Conservation (phyloP, 2,888 invertebrate species). For the Agapostemon virescens region DNA sequence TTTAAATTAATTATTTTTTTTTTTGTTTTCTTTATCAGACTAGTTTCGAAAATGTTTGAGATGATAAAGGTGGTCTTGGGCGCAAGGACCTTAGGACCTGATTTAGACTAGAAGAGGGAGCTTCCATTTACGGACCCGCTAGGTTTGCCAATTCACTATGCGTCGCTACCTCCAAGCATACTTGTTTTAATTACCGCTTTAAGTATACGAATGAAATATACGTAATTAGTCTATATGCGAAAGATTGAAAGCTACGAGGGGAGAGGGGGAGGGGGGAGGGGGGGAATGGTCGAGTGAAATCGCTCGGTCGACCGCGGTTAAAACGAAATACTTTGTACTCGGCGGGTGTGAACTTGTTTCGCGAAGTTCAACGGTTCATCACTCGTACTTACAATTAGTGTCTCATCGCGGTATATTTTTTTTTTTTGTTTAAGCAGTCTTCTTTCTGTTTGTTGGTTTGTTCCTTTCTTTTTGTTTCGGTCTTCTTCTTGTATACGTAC, state of each 20-base stretch:
- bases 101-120: background rate
- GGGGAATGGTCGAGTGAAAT: slow-evolving; percentile 8
- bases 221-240: slow-evolving; percentile 37
- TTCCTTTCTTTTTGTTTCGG: background rate
- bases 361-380: slow-evolving; percentile 30
- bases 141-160: background rate
- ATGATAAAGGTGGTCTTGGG: background rate
- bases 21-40: no score
- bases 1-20: background rate
- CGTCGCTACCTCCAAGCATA: slow-evolving; percentile 7
- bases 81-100: background rate
- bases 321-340: slow-evolving; percentile 61
- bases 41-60: slow-evolving; percentile 5
- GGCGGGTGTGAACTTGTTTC: slow-evolving; percentile 35
- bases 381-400: slow-evolving; percentile 41
- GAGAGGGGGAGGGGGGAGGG: background rate
- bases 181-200: slow-evolving; percentile 20
- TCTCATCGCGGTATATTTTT: slow-evolving; percentile 19
- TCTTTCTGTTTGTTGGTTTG: slow-evolving; percentile 28
- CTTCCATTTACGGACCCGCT: background rate
- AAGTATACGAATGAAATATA: slow-evolving; percentile 49
- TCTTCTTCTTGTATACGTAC: background rate
- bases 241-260: slow-evolving; percentile 24
- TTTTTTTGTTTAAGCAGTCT: slow-evolving; percentile 38
- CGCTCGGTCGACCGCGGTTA: slow-evolving; percentile 24